Conservation (phyloP, 2,113 vertebrate genomes). For the Tyto alba region DNA sequence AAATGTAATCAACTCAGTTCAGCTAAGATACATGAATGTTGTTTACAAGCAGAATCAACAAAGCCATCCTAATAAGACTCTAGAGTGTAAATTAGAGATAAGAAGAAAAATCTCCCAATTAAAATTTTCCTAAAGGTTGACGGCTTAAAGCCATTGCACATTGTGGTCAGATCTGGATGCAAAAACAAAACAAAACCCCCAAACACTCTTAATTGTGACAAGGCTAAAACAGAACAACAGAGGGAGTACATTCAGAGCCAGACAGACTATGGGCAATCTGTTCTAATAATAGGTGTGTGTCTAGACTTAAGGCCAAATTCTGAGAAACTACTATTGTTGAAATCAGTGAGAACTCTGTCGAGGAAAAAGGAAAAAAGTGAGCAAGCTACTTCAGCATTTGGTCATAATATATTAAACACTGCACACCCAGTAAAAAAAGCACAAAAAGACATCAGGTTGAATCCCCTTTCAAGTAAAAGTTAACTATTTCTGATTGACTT, state of each 20-base stretch:
- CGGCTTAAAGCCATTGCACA: constrained; percentile 27
- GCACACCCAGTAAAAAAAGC: background rate
- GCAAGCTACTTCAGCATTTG: background rate
- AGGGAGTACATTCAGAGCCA: background rate
- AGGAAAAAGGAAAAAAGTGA: background rate
- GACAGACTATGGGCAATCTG: background rate
- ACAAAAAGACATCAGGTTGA: background rate
- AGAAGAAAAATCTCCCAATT: constrained; percentile 69
- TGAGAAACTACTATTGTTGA: background rate
- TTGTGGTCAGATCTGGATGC: background rate
- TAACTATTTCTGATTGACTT: background rate
- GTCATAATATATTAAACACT: background rate
- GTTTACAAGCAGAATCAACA: constrained; percentile 59
- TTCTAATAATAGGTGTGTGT: constrained; percentile 18
- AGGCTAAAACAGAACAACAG: background rate
- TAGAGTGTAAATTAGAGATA: constrained; percentile 52
- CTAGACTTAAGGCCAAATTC: background rate
- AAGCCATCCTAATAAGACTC: constrained; percentile 61
- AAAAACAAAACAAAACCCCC: background rate
- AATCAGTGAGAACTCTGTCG: background rate
- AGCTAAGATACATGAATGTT: constrained; percentile 24
- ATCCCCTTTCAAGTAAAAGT: background rate
- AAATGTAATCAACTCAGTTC: constrained; percentile 8
- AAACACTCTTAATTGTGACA: background rate
- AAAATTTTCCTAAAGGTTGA: constrained; percentile 57